Evolutionary conservation across 2,113 vertebrate genomes (phyloP).

Genomic region (Epinephelus lanceolatus): DNA sequence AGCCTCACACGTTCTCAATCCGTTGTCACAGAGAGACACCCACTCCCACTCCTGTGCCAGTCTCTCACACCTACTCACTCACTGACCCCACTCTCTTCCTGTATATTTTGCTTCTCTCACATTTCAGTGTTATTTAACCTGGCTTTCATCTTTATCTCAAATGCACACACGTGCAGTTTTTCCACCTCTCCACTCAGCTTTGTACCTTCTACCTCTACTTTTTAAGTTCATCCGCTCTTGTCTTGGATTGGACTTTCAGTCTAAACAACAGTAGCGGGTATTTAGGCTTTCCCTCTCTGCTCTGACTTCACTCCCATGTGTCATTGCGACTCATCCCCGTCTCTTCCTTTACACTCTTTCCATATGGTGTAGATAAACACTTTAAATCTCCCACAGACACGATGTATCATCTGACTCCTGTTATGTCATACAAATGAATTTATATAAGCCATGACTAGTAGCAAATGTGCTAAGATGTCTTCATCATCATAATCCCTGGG

Average conservation of each 20-base stretch:
- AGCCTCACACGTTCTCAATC: constrained; percentile 40
- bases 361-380: constrained; percentile 38
- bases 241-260: neutral
- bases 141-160: neutral
- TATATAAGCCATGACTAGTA: neutral
- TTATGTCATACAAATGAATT: constrained; percentile 23
- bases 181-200: neutral
- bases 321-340: neutral
- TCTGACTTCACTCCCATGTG: constrained; percentile 27
- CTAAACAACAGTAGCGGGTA: constrained; percentile 30
- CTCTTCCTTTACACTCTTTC: constrained; percentile 13
- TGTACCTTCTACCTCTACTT: neutral
- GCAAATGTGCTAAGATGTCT: neutral
- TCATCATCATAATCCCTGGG: neutral
- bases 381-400: constrained; percentile 1
- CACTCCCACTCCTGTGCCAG: constrained; percentile 30
- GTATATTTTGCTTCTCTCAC: neutral
- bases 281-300: constrained; percentile 25
- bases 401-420: constrained; percentile 4
- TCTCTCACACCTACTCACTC: constrained; percentile 39
- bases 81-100: constrained; percentile 6
- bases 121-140: neutral
- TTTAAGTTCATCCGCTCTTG: neutral
- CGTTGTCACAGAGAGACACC: constrained; percentile 36
- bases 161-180: too few relatives aligned